Evolutionary conservation across 2,797 vertebrate species (phyloP), one percentile per base, ranked within the genome.

Genomic region (Channallabes apus): DNA sequence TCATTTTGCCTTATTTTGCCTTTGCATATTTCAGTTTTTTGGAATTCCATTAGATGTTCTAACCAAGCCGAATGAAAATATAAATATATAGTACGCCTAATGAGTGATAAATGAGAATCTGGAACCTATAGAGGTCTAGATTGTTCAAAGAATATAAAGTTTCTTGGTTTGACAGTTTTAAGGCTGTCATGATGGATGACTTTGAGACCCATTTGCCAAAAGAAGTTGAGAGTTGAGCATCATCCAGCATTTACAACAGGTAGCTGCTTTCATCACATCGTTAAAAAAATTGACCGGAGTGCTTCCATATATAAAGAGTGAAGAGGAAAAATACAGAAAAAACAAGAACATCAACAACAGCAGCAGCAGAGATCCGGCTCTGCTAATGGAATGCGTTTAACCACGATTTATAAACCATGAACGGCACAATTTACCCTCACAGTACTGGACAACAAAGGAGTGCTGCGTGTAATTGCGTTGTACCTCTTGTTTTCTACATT

Each of bases 361-460:
- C 46, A 58, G 32, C 18, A n/a, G 38, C 24, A 80, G 20, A 46
- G 56, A 27, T 20, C 14, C 32, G 8, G 54, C 0, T 14, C 72
- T 73, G 29, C 83, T 86, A 83, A 87, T 89, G 85, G 82, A 82
- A 91, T 67, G 83, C 86, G 87, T n/a, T 67, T 82, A 15, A 83
- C 85, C 86, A 82, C 80, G 87, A 88, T 91, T 90, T 88, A 80
- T 71, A 85, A 82, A 92, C 81, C 32, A 32, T 86, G 87, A 90
- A 88, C 89, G 89, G 27, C 85, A 85, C 86, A 91, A 89, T 83
- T 85, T 87, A 90, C 88, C 82, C 83, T 89, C 88, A 89, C 73
- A 76, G 89, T 85, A 91, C 67, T 56, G 89, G 86, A 84, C 79
- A 88, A 85, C 75, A 38, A 83, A 84, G 29, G 15, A 67, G 46